Evolutionary conservation across 2,113 vertebrate genomes (phyloP).

Genomic region (Pogonocichla stellata): DNA sequence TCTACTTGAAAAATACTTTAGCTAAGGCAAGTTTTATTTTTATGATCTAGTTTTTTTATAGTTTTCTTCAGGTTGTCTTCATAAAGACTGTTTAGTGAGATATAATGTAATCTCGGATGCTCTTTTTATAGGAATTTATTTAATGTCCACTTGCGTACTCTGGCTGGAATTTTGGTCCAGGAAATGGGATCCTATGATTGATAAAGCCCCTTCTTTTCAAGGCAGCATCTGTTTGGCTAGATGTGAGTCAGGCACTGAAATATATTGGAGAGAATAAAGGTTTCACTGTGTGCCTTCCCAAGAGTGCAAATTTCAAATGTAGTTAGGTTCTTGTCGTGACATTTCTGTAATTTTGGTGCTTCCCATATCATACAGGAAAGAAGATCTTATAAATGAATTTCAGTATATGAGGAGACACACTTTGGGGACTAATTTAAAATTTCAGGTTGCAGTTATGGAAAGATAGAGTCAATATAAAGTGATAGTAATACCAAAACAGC

Average conservation of each 20-base stretch:
- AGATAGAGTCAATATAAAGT: neutral
- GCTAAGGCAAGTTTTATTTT: neutral
- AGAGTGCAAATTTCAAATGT: neutral
- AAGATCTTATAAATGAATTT: neutral
- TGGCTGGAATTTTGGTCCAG: constrained; percentile 32
- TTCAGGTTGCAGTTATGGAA: neutral
- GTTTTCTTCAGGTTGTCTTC: neutral
- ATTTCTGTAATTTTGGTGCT: neutral
- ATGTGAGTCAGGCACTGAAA: neutral
- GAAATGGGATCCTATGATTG: constrained; percentile 6
- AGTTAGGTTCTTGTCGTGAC: neutral
- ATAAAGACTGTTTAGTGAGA: neutral
- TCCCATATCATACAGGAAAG: neutral
- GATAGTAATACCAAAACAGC: neutral
- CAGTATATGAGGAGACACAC: neutral
- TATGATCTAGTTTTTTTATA: neutral
- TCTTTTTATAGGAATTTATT: neutral
- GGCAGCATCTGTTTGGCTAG: constrained; percentile 36
- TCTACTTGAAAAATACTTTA: neutral
- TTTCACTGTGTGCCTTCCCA: constrained; percentile 27
- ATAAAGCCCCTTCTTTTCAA: constrained; percentile 47
- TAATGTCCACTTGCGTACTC: neutral
- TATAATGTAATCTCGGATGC: neutral
- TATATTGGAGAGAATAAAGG: constrained; percentile 10
- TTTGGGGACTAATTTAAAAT: neutral